A percentile compares a stretch with the other conserved stretches of the same genome.
Evolutionary conservation across 2,888 invertebrate species (phyloP).

Genomic region (Acronicta aceris): DNA sequence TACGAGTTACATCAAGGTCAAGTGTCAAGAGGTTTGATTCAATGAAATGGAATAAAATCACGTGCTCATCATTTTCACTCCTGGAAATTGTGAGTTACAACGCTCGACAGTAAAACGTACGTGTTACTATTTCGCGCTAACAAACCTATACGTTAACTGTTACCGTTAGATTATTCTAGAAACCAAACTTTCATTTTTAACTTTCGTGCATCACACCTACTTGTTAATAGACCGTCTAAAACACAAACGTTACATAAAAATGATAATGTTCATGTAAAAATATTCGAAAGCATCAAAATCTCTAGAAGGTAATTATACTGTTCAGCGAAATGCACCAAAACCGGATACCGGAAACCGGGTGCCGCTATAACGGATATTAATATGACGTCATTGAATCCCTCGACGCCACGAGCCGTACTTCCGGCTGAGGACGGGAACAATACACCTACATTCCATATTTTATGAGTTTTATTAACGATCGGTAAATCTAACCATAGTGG

Average conservation of each 20-base stretch:
- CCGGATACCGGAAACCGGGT: slow-evolving; percentile 70
- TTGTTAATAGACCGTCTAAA: slow-evolving; percentile 48
- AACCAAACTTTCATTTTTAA: slow-evolving; percentile 56
- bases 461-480: slow-evolving; percentile 57
- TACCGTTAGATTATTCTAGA: slow-evolving; percentile 46
- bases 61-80: not conserved
- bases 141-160: slow-evolving; percentile 31
- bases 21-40: not conserved
- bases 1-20: not conserved
- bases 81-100: slow-evolving; percentile 3
- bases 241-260: slow-evolving; percentile 47
- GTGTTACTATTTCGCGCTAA: slow-evolving; percentile 9
- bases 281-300: slow-evolving; percentile 47
- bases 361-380: slow-evolving; percentile 74
- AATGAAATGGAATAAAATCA: too few species aligned
- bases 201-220: slow-evolving; percentile 41
- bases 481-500: slow-evolving; percentile 25
- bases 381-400: slow-evolving; percentile 77
- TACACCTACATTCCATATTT: slow-evolving; percentile 63
- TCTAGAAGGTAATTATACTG: slow-evolving; percentile 50
- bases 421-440: slow-evolving; percentile 72
- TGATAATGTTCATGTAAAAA: slow-evolving; percentile 42
- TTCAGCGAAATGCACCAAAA: slow-evolving; percentile 62
- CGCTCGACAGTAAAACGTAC: not conserved
- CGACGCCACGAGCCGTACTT: slow-evolving; percentile 68